Conservation (phyloP, 2,888 invertebrate genomes). For the Thymelicus acteon region DNA sequence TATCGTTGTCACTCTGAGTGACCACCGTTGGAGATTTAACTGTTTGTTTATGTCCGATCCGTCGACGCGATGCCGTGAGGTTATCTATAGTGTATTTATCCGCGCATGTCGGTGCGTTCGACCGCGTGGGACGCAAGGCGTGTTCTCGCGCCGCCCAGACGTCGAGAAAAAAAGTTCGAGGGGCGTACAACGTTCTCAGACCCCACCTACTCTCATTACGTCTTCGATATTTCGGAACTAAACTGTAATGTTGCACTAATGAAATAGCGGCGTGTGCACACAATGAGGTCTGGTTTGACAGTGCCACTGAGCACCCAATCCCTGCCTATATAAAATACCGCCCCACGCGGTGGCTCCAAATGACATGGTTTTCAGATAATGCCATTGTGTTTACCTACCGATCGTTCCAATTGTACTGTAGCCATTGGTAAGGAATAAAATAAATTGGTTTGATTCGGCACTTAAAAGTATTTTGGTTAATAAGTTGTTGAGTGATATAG, state of each 20-base stretch:
- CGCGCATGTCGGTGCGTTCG: slow-evolving; percentile 68
- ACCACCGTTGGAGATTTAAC: slow-evolving; percentile 18
- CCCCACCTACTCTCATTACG: slow-evolving; percentile 83
- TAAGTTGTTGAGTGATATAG: no score
- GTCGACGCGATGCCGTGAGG: slow-evolving; percentile 72
- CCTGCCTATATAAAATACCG: slow-evolving; percentile 78
- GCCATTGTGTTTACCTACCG: slow-evolving; percentile 40
- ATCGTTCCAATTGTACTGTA: not conserved
- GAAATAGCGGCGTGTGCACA: slow-evolving; percentile 72
- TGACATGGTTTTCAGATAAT: slow-evolving; percentile 54
- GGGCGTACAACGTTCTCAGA: slow-evolving; percentile 70
- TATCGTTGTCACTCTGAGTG: slow-evolving; percentile 25
- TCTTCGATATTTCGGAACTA: slow-evolving; percentile 74
- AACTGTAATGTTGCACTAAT: slow-evolving; percentile 50
- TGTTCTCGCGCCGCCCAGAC: slow-evolving; percentile 79
- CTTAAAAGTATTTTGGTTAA: no score
- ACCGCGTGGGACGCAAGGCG: slow-evolving; percentile 77
- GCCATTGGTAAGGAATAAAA: no score
- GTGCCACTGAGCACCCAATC: slow-evolving; percentile 73
- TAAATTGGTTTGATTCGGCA: no score
- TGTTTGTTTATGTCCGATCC: slow-evolving; percentile 66
- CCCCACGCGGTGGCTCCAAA: slow-evolving; percentile 76
- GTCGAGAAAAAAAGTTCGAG: slow-evolving; percentile 75
- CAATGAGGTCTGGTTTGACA: slow-evolving; percentile 77
- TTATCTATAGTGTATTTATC: slow-evolving; percentile 65